Evolutionary conservation across 2,888 invertebrate species (phyloP), one percentile per base, ranked within the genome.

Genomic region (Lydus trimaculatus): DNA sequence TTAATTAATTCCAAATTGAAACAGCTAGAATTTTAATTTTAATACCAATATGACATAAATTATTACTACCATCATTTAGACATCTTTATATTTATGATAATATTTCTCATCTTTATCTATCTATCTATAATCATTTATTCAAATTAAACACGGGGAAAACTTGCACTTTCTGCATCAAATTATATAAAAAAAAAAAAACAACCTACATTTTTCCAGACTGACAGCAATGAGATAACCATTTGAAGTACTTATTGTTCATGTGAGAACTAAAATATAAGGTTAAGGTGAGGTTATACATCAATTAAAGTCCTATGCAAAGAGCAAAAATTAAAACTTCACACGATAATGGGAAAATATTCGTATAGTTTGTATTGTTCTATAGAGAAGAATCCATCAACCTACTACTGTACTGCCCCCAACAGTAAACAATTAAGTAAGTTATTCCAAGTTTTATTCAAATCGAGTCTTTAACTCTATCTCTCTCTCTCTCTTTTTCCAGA

Each of bases 211-310:
- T 76, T 73, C 15, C 64, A 67, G 67, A 65, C 69, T 64, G 67
- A 68, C 70, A 69, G 66, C 69, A 72, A 65, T 72, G 70, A 77
- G 77, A 78, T 79, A 78, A 79, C 72, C 69, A 64, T 65, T 20
- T 8, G 6, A 20, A 36, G 58, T 58, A 63, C 78, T n/a, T 67
- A 82, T 83, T 83, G 83, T 82, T 78, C 65, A 67, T 76, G 69
- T 83, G 83, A 75, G 83, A 83, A 83, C 78, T 79, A 76, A 83
- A 79, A 80, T 82, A 79, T 83, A 82, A 83, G 82, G 83, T 83
- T 82, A 82, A 83, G 83, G 83, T 81, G 77, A 81, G 75, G 74
- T 76, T 72, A 68, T 64, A 23, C 56, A 69, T 73, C 65, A 71
- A 66, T 72, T 69, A 67, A 39, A 62, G 48, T 31, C 67, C 59